These are phyloP conservation scores for Taeniopygia guttata DNA, from an alignment of 2,797 vertebrate genomes.

Conservation along the genomic window DNA sequence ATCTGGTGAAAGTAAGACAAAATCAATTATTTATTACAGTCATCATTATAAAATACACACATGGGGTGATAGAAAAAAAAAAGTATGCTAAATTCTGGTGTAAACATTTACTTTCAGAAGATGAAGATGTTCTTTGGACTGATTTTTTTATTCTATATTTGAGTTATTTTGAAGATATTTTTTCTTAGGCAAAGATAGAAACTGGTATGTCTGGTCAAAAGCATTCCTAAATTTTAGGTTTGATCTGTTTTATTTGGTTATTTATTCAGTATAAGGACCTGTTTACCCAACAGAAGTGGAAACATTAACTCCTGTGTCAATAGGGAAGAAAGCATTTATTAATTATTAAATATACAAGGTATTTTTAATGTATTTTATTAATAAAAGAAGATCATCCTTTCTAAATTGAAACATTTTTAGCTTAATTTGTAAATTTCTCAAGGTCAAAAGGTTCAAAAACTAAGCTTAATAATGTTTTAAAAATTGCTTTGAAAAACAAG, in stretches of 20 bases:
- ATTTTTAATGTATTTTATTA: not conserved
- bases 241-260: not conserved
- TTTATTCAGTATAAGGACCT: not conserved
- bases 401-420: not conserved
- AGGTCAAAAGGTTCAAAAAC: not conserved
- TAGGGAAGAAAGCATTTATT: not conserved
- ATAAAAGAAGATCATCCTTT: not conserved
- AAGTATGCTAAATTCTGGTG: not conserved
- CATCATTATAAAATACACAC: not conserved
- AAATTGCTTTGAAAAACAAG: not conserved
- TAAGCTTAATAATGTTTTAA: not conserved
- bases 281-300: not conserved
- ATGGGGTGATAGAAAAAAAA: not conserved
- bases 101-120: not conserved
- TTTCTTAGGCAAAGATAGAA: not conserved
- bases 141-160: not conserved
- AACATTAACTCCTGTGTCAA: not conserved
- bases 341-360: not conserved
- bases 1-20: not conserved
- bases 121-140: not conserved
- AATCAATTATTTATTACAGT: not conserved
- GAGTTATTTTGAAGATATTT: not conserved
- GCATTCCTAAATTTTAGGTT: not conserved
- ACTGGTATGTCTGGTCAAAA: not conserved
- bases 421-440: not conserved